Base-by-base conservation (phyloP, 2,797 vertebrate genomes). In the Adelosebastes latens region DNA sequence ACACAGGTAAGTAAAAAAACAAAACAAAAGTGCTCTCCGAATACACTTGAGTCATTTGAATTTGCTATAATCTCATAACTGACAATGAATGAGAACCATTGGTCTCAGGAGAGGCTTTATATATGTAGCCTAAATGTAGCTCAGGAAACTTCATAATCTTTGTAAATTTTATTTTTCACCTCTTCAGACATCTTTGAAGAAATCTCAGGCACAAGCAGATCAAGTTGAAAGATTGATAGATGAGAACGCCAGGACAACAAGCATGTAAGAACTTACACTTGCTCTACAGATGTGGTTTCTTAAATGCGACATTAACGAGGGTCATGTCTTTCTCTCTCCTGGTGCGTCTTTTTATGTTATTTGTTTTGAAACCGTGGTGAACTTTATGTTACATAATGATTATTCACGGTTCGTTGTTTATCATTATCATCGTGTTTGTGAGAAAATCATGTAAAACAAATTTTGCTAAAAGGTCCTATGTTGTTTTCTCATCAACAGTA, bases 151-250 rank as follows among this genome's bases (percentile, higher is more conserved):
- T 75, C 1, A 10, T 11, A 5, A 49, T 61, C 12, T 39, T 27
- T 64, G 3, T 34, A 8, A 6, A 29, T 70, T 66, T 6, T 4
- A 0, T 27, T 60, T 84, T 76, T 61, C 1, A 46, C 10, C 25
- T 70, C 8, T 58, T 24, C 81, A 99, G 98, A 93, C 93, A 70
- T 96, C 96, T 79, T 94, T 99, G 46, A 97, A 95, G 85, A 93
- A 95, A 78, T 97, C 94, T 84, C 95, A 89, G 29, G 91, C 95
- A 32, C 94, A 94, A 65, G 95, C 95, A 66, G 92, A 96, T 82
- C 96, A 97, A 79, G 95, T 96, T 70, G 89, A 94, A 77, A 92
- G 90, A 60, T 84, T 99, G 29, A 96, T 95, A 78, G 94, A 97
- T 81, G 97, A 98, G 83, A 96, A 97, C 74, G 67, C 91, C 59